Base-by-base conservation (phyloP, 1,140 invertebrate genomes). In the Lordiphosa collinella region DNA sequence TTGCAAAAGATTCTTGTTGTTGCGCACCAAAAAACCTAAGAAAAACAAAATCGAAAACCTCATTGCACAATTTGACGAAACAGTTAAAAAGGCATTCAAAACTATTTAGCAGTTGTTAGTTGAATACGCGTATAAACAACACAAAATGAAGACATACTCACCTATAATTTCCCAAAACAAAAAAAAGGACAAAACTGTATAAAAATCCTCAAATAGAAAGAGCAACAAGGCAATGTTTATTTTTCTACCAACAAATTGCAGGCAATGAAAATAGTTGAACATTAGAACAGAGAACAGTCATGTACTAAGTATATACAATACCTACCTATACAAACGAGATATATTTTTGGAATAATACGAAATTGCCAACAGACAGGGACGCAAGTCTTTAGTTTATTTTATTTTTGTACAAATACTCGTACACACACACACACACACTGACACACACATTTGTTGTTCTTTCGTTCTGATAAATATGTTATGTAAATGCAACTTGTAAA, bases 241-340 rank as follows among this genome's bases (percentile, higher is more conserved):
- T 80, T 80, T 80, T 80, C 66, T 79, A 80, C 66, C 76, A 60
- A 67, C 43, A 62, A 64, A 82, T 78, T 52, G 67, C 59, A 80
- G 41, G 68, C 50, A 63, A 55, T 70, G 58, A 55, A 62, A 55
- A 53, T 49, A 60, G 61, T 48, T 52, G 55, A 58, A 14, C 59
- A 66, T 32, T 59, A 50, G 58, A 43, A 43, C 59, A 43, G 55
- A 50, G 58, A 43, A 43, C 59, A 43, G 55, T 47, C 59, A 65
- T 64, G 65, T 46, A 49, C 25, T 51, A 47, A 22, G 4, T 66
- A 73, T 52, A 73, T 62, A 66, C 47, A 40, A 73, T 48, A 56
- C 40, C 53, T 56, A 55, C 41, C 48, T 25, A 61, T 51, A 54
- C 31, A 68, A 38, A 48, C 38, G 38, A 69, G 38, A 73, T 51